Base-by-base conservation (phyloP, 92 coral and sea anemone species). In the Zoanthus sociatus region DNA sequence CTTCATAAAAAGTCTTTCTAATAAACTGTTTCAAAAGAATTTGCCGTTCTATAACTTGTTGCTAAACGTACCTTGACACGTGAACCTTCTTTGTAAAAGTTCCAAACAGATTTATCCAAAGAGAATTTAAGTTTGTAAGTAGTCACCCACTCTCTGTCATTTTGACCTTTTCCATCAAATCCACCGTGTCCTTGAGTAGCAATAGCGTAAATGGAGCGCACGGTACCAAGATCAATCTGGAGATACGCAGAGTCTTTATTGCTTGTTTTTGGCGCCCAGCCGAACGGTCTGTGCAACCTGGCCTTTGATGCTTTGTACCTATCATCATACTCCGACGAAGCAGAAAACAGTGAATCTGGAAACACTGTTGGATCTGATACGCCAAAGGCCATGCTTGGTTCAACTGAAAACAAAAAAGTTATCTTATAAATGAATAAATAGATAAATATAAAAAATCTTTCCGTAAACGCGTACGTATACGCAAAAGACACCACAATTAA, bases 171-270 rank as follows among this genome's bases (percentile, higher is more conserved):
- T 0, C 58, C 54, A 15, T 1, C 7, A 42, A 2, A 51, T 0
- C 78, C 78, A 11, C 78, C 78, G 51, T 18, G 37, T 10, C 78
- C 78, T 66, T 77, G 82, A 18, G 82, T 77, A 77, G 82, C 82
- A 20, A 77, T 77, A 77, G 82, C 82, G 64, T 77, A 77, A 46
- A 77, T 53, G 15, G 37, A 50, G 42, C 50, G 50, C 14, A 51
- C 64, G 64, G 31, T 53, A n/a, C 79, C 79, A 1, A 76, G 45
- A n/a, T 51, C 45, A 7, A 76, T 76, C 79, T 76, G 64, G 0
- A 76, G 63, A 76, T 76, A 51, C 8, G 79, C 46, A 18, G 6
- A 18, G 64, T 18, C 21, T 20, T n/a, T 76, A n/a, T 48, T 37
- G 10, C 32, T 7, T 0, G 0, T 4, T 32, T 18, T 48, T 26